Percentiles rank a stretch among this genome's conserved stretches.
Conservation (phyloP, 2,888 invertebrate species). For the Tuberolachnus salignus region DNA sequence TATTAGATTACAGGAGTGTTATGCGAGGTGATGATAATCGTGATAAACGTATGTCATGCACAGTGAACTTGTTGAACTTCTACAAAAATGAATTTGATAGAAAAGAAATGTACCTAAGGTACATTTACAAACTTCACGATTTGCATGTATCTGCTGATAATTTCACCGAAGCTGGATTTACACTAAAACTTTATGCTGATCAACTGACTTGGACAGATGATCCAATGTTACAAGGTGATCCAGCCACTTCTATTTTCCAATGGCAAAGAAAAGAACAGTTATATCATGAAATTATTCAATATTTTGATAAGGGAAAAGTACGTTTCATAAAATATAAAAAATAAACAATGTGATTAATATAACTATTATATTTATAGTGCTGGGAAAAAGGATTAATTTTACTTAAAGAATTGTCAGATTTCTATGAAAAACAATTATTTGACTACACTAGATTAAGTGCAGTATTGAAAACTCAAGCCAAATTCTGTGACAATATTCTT, state of each 20-base stretch:
- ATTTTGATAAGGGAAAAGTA: conserved; percentile 92
- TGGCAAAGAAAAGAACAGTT: conserved; percentile 89
- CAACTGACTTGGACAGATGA: conserved; percentile 81
- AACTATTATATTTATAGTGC: conserved; percentile 67
- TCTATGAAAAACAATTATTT: conserved; percentile 85
- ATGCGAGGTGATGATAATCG: conserved; percentile 94
- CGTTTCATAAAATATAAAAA: conserved; percentile 46
- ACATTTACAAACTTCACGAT: conserved; percentile 93
- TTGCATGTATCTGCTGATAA: conserved; percentile 90
- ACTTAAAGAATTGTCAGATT: conserved; percentile 83
- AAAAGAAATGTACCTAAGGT: conserved; percentile 93
- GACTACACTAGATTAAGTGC: conserved; percentile 87
- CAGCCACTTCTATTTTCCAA: conserved; percentile 74
- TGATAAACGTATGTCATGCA: conserved; percentile 95
- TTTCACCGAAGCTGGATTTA: conserved; percentile 93
- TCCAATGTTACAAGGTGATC: conserved; percentile 59
- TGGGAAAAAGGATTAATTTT: conserved; percentile 96
- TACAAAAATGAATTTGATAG: conserved; percentile 95
- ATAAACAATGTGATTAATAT: neutral
- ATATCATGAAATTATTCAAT: conserved; percentile 86
- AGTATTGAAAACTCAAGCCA: conserved; percentile 83
- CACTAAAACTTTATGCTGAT: conserved; percentile 90
- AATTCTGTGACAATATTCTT: conserved; percentile 89
- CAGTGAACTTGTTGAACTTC: conserved; percentile 93
- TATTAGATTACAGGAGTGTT: conserved; percentile 92